Percentiles rank a stretch among this genome's conserved stretches.
phyloP scores from a whole-genome alignment of 2,888 invertebrate genomes.

The Sisyra nigra region DNA sequence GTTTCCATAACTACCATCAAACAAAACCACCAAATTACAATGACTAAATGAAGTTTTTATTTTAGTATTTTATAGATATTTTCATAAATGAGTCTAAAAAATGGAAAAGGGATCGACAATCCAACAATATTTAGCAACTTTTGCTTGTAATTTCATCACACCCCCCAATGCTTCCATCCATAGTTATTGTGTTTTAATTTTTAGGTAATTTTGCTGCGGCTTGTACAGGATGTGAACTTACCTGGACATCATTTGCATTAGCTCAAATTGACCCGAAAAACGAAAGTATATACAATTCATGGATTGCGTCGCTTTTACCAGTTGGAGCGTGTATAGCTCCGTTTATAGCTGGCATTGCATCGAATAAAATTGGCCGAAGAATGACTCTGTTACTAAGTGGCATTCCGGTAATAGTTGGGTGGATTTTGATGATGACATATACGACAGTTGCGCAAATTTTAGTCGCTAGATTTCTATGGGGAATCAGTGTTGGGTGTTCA shows the following conservation, averaged over 20 bases:
- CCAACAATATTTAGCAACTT: no score
- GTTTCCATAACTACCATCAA: no score
- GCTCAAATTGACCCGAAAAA: slow-evolving; percentile 18
- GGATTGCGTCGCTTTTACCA: slow-evolving; percentile 57
- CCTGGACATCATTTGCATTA: slow-evolving; percentile 29
- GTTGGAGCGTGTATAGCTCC: slow-evolving; percentile 53
- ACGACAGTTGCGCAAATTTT: slow-evolving; percentile 19
- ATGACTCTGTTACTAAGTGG: slow-evolving; percentile 42
- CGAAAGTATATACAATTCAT: slow-evolving; percentile 42
- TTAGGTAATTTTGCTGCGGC: slow-evolving; percentile 33
- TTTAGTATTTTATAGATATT: no score
- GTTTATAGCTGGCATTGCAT: slow-evolving; percentile 48
- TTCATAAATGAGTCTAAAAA: no score
- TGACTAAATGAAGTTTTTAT: no score
- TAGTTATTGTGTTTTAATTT: no score
- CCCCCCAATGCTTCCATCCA: no score
- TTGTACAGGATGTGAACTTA: slow-evolving; percentile 29
- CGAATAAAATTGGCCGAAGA: slow-evolving; percentile 49
- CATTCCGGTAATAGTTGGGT: slow-evolving; percentile 49
- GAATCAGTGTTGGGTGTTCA: slow-evolving; percentile 50
- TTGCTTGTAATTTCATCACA: no score
- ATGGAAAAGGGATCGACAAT: no score
- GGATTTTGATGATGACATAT: slow-evolving; percentile 42
- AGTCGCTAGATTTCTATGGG: slow-evolving; percentile 31
- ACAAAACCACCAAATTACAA: no score